These are phyloP conservation scores for Melinaea marsaeus DNA, from an alignment of 2,888 invertebrate genomes.

Conservation along the genomic window DNA sequence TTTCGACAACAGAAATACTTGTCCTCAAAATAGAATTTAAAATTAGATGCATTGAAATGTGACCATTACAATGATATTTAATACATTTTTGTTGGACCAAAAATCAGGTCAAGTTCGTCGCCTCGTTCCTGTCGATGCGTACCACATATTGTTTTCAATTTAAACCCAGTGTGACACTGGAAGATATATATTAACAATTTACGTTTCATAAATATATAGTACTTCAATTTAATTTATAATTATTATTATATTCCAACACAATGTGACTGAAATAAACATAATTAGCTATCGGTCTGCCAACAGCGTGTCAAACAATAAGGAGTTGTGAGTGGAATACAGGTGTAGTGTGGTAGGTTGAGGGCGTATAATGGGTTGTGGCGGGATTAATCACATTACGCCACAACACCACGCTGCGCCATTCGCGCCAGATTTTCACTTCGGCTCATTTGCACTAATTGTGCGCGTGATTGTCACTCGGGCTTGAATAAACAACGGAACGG, in stretches of 20 bases:
- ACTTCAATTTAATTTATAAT: not conserved
- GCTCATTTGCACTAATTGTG: conserved; percentile 78
- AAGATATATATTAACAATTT: no score
- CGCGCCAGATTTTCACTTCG: conserved; percentile 76
- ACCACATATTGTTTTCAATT: no score
- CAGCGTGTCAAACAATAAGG: conserved; percentile 18
- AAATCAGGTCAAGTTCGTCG: conserved; percentile 45
- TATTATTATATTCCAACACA: not conserved
- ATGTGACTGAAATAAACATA: not conserved
- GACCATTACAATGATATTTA: conserved; percentile 35
- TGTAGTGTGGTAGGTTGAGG: conserved; percentile 33
- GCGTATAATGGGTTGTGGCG: conserved; percentile 65
- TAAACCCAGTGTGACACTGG: no score
- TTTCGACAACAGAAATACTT: conserved; percentile 59
- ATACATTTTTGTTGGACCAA: conserved; percentile 34
- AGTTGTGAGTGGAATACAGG: conserved; percentile 18
- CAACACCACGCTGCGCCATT: conserved; percentile 38
- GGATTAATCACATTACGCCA: conserved; percentile 69
- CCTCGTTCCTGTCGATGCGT: not conserved
- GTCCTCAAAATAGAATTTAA: conserved; percentile 55
- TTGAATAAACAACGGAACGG: conserved; percentile 76
- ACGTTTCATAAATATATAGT: no score
- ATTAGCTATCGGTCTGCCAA: conserved; percentile 1
- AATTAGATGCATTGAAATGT: conserved; percentile 49
- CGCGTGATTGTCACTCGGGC: conserved; percentile 77